Percentiles rank a stretch among this genome's conserved stretches.
Evolutionary conservation across 2,888 invertebrate genomes (phyloP).

Genomic region (Siphonodentalium dalli): DNA sequence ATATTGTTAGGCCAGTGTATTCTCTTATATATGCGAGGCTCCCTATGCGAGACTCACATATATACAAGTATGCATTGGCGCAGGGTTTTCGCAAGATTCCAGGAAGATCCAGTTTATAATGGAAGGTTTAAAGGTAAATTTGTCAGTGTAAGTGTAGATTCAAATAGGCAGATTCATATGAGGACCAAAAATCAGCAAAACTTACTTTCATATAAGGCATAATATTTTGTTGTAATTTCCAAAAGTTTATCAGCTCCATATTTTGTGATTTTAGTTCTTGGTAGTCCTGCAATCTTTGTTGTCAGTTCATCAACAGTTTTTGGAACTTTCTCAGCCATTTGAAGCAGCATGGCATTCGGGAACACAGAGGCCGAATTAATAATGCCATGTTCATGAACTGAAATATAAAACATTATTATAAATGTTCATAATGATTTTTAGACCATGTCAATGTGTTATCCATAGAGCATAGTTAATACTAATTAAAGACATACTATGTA

Average conservation of each 20-base stretch:
- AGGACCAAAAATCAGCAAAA: slow-evolving; percentile 3
- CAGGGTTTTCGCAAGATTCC: not conserved
- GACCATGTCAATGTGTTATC: not conserved
- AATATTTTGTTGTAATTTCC: slow-evolving; percentile 76
- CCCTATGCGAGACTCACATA: too few species aligned
- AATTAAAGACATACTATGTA: too few species aligned
- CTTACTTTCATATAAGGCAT: slow-evolving; percentile 45
- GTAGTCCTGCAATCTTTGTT: slow-evolving; percentile 75
- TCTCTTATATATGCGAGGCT: too few species aligned
- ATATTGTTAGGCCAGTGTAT: too few species aligned
- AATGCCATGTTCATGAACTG: slow-evolving; percentile 64
- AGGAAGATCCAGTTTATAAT: not conserved
- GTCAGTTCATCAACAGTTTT: slow-evolving; percentile 79
- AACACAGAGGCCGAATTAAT: slow-evolving; percentile 70
- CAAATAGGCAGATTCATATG: not conserved
- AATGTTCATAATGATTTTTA: not conserved
- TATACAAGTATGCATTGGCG: too few species aligned
- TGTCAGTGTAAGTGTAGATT: not conserved
- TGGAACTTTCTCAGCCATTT: slow-evolving; percentile 82
- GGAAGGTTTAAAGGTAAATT: too few species aligned
- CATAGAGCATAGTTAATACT: not conserved
- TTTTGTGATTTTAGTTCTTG: slow-evolving; percentile 69
- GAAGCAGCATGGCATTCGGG: slow-evolving; percentile 69
- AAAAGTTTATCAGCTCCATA: slow-evolving; percentile 79
- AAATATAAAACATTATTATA: slow-evolving; percentile 19